Evolutionary conservation across 2,797 vertebrate species (phyloP), one percentile per base, ranked within the genome.

Genomic region (Cossypha niveicapilla): DNA sequence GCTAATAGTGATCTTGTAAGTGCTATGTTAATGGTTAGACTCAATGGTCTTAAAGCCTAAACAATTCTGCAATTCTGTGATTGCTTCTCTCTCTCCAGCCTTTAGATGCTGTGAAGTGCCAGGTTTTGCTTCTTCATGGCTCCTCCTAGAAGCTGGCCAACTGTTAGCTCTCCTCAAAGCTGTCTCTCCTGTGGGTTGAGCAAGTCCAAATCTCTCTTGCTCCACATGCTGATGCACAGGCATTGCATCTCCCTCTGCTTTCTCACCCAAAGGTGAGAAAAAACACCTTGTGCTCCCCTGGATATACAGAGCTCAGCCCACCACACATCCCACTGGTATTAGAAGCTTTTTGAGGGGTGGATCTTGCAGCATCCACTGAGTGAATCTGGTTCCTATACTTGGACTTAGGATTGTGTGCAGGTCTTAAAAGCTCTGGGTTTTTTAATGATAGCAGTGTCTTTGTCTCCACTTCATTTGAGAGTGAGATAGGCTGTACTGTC

Each of bases 71-170:
- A 42, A 45, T 19, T 67, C 42, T 67, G 5, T 35, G 50, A 35
- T 39, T 62, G 11, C 73, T 83, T 88, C 47, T 78, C 35, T 54
- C 21, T 7, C 23, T 75, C 8, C n/a, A 58, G 16, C 4, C 3
- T 0, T 23, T 16, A 1, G 3, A 75, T 1, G 1, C 16, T n/a
- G 35, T 72, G 32, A 74, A 74, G 7, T 71, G 13, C 13, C 18
- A 15, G 9, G 7, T 11, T 94, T 27, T 42, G 9, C n/a, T 84
- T 72, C 39, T 66, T 51, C 21, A 6, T 27, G 39, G 28, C 7
- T 19, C 4, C 17, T 86, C 10, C 32, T 48, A 50, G 15, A 23
- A 42, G 10, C 45, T 67, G 17, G 9, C 44, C 65, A 21, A 28
- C 22, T 78, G 9, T 54, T 41, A 35, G 17, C 3, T 80, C 24